Percentiles rank a stretch among this genome's conserved stretches.
These are phyloP conservation scores for Anolis carolinensis DNA, from an alignment of 2,113 vertebrate species.

Conservation along the genomic window DNA sequence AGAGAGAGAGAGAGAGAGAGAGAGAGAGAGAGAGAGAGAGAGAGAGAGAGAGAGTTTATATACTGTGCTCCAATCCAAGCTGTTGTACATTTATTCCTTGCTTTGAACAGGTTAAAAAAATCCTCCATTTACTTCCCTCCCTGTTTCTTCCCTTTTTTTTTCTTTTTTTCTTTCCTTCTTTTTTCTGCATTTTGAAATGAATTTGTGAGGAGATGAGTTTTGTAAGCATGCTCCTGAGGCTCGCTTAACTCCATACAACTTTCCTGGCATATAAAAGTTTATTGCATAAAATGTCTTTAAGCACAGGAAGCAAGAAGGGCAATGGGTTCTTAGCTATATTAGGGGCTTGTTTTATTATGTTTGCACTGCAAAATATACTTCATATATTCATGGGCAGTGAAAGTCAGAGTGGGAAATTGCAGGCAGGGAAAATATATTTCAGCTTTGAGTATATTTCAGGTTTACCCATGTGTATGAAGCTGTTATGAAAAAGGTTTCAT, in stretches of 20 bases:
- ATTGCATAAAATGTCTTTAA: neutral
- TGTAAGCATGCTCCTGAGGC: neutral
- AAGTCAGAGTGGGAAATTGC: neutral
- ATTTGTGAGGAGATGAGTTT: neutral
- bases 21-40: too few relatives aligned
- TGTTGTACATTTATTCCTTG: neutral
- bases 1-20: too few relatives aligned
- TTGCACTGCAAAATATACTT: neutral
- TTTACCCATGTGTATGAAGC: neutral
- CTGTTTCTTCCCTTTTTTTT: neutral
- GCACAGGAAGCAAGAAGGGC: neutral
- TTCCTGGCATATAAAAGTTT: neutral
- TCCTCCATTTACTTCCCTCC: too few relatives aligned
- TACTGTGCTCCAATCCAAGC: neutral
- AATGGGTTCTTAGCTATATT: fast-evolving
- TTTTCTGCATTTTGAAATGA: neutral
- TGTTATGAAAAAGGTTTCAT: neutral
- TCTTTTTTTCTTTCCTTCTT: neutral
- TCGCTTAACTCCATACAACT: neutral
- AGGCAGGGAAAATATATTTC: neutral
- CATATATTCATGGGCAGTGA: neutral
- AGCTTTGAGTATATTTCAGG: neutral
- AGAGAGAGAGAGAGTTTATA: too few relatives aligned
- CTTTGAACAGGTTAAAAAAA: neutral
- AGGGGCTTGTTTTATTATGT: neutral